Evolutionary conservation across 2,113 vertebrate genomes (phyloP).

Genomic region (Ahaetulla prasina): DNA sequence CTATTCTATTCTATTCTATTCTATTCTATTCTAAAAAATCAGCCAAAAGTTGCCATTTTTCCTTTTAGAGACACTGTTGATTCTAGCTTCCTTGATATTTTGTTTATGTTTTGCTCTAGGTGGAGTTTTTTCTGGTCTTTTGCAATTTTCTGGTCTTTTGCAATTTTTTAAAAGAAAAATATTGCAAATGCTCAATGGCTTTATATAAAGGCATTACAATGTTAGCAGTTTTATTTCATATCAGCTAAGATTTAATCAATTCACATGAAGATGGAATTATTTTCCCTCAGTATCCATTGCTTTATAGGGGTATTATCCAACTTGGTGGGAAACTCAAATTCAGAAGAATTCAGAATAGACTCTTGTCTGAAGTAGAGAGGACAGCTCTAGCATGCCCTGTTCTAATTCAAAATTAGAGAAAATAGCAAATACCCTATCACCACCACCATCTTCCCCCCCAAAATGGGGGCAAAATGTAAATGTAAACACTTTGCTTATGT

Average conservation of each 20-base stretch:
- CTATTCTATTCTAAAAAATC: not conserved
- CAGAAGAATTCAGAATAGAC: not conserved
- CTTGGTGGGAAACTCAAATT: not conserved
- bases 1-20: no score
- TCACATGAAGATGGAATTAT: not conserved
- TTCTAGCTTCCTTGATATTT: not conserved
- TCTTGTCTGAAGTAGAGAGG: not conserved
- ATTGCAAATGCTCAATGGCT: not conserved
- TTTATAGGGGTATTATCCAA: not conserved
- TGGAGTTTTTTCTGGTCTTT: not conserved
- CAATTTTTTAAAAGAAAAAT: not conserved
- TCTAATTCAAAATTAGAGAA: not conserved
- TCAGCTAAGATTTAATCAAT: not conserved
- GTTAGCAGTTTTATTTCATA: not conserved
- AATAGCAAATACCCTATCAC: not conserved
- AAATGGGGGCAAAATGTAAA: not conserved
- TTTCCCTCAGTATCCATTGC: not conserved
- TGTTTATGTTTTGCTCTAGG: not conserved
- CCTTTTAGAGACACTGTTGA: not conserved
- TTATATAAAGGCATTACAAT: not conserved
- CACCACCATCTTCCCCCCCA: not conserved
- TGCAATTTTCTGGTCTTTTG: not conserved
- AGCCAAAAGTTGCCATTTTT: not conserved
- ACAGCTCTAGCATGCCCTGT: not conserved
- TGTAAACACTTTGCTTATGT: not conserved